Evolutionary conservation across 2,113 vertebrate species (phyloP).

Genomic region (Marcusenius ussheri): DNA sequence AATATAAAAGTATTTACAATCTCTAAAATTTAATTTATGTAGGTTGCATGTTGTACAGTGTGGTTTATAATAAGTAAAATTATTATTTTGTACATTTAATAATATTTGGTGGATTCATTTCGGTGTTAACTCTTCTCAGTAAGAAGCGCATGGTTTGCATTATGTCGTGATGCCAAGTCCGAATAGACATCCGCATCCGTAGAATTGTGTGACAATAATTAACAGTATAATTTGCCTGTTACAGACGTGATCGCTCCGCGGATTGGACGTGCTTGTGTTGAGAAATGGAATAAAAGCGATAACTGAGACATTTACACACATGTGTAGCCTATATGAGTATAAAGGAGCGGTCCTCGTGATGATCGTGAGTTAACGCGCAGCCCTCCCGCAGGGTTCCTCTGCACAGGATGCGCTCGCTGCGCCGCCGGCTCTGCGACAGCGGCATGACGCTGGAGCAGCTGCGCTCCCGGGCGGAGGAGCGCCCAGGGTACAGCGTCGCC

Average conservation of each 20-base stretch:
- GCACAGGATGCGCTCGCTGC: constrained; percentile 48
- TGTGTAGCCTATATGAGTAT: background rate
- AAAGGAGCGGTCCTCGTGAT: background rate
- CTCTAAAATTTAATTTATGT: background rate
- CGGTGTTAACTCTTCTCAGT: background rate
- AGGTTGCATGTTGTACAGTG: background rate
- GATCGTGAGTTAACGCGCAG: too few species aligned
- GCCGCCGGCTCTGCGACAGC: constrained; percentile 47
- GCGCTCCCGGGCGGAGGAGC: constrained; percentile 24
- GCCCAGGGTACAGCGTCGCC: background rate
- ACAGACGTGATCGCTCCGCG: background rate
- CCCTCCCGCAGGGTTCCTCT: constrained; percentile 62
- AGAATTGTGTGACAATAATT: background rate
- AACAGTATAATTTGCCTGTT: background rate
- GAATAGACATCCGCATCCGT: background rate
- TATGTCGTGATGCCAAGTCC: background rate
- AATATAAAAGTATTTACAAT: background rate
- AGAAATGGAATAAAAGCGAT: background rate
- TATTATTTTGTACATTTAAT: background rate
- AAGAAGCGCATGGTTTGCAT: background rate
- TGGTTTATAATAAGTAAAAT: background rate
- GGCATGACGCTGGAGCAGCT: constrained; percentile 52
- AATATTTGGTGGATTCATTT: background rate
- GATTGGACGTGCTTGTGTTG: background rate
- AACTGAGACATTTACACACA: background rate